Percentiles rank a stretch among this genome's conserved stretches.
Evolutionary conservation across 2,888 invertebrate genomes (phyloP).

Genomic region (Macaria liturata): DNA sequence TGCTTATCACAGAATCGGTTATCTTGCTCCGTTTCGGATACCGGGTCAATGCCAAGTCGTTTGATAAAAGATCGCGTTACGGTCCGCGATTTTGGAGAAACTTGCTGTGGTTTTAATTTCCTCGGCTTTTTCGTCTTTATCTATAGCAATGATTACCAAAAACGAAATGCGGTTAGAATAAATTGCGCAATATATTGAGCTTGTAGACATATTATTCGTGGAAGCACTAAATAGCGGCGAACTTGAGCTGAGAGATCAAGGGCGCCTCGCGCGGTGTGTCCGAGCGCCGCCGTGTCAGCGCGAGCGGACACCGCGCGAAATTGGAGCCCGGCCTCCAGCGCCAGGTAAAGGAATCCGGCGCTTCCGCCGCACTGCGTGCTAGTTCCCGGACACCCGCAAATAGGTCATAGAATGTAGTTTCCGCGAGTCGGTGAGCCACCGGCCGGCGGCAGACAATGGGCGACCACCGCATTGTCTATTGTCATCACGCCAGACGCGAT

Average conservation of each 20-base stretch:
- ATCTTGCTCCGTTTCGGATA: slow-evolving; percentile 43
- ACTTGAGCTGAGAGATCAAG: slow-evolving; percentile 36
- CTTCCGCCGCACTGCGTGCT: slow-evolving; percentile 43
- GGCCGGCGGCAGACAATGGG: slow-evolving; percentile 58
- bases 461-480: slow-evolving; percentile 68
- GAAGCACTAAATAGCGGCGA: slow-evolving; percentile 16
- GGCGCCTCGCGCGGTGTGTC: slow-evolving; percentile 24
- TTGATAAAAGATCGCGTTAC: slow-evolving; percentile 34
- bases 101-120: neutral
- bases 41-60: slow-evolving; percentile 53
- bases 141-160: too few relatives aligned
- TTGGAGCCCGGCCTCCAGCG: slow-evolving; percentile 28
- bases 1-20: slow-evolving; percentile 34
- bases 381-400: slow-evolving; percentile 56
- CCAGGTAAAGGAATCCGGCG: slow-evolving; percentile 45
- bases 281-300: slow-evolving; percentile 14
- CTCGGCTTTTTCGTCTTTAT: too few relatives aligned
- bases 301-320: slow-evolving; percentile 23
- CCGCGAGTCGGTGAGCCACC: slow-evolving; percentile 56
- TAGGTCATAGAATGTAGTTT: slow-evolving; percentile 59
- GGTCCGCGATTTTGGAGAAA: slow-evolving; percentile 11
- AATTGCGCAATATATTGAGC: too few relatives aligned
- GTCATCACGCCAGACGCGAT: slow-evolving; percentile 62
- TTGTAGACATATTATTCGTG: too few relatives aligned
- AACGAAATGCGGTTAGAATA: too few relatives aligned